Evolutionary conservation across 2,888 invertebrate species (phyloP).

Genomic region (Melipona bicolor): DNA sequence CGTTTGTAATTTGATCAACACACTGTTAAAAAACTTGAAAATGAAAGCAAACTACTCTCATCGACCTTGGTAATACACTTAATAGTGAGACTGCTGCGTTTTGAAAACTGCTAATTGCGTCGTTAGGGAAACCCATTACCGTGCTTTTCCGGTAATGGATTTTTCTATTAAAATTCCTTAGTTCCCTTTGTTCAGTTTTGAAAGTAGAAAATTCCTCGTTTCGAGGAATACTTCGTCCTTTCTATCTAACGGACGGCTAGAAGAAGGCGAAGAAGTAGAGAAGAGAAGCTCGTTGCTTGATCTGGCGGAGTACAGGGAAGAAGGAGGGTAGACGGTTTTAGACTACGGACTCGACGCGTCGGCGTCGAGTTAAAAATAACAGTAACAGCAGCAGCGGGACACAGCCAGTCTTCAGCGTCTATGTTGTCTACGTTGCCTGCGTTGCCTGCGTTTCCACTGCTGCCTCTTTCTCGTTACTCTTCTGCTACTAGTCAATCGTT

Average conservation of each 20-base stretch:
- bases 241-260: slow-evolving; percentile 10
- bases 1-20: neutral
- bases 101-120: neutral
- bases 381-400: slow-evolving; percentile 78
- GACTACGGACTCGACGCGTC: slow-evolving; percentile 82
- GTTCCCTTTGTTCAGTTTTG: slow-evolving; percentile 53
- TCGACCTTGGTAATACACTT: neutral
- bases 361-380: slow-evolving; percentile 84
- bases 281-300: slow-evolving; percentile 54
- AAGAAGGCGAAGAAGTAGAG: slow-evolving; percentile 42
- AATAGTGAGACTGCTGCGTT: neutral
- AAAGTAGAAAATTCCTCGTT: slow-evolving; percentile 76
- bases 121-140: neutral
- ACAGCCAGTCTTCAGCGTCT: slow-evolving; percentile 76
- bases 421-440: slow-evolving; percentile 64
- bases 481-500: slow-evolving; percentile 48
- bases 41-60: neutral
- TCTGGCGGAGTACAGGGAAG: slow-evolving; percentile 65
- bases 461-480: slow-evolving; percentile 49
- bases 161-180: slow-evolving; percentile 1
- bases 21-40: no score
- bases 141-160: no score
- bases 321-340: slow-evolving; percentile 82
- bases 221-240: slow-evolving; percentile 76
- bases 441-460: slow-evolving; percentile 42